Conservation (phyloP, 2,797 vertebrate genomes). For the Catharus ustulatus region DNA sequence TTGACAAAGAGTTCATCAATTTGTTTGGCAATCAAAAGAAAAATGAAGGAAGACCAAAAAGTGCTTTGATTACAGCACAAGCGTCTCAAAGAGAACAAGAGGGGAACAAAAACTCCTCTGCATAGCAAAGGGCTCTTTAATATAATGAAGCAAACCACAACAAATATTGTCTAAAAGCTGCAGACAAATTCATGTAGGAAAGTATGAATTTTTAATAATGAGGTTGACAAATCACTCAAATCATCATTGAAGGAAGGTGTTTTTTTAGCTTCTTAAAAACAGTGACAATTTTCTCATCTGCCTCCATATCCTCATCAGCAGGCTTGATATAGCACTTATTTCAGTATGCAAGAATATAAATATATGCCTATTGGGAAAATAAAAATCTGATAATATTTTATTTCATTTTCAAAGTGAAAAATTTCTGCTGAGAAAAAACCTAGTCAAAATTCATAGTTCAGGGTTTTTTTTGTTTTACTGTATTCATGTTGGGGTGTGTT, state of each 20-base stretch:
- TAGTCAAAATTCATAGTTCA: background rate
- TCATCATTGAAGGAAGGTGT: background rate
- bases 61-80: background rate
- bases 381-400: background rate
- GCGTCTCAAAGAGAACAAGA: background rate
- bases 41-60: slow-evolving; percentile 22
- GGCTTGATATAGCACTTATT: background rate
- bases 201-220: slow-evolving; percentile 27
- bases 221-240: background rate
- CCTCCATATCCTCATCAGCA: background rate
- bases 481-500: background rate
- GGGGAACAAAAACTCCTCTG: background rate
- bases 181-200: slow-evolving; percentile 13
- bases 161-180: slow-evolving; percentile 6
- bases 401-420: background rate
- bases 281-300: slow-evolving; percentile 6
- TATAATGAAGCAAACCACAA: background rate
- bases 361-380: background rate
- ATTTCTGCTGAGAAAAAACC: background rate
- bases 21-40: background rate
- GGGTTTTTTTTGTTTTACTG: background rate
- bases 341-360: background rate
- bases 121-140: background rate
- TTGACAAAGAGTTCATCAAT: background rate
- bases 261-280: background rate